phyloP scores from a whole-genome alignment of 1,140 invertebrate genomes.

The Metopolophium dirhodum region DNA sequence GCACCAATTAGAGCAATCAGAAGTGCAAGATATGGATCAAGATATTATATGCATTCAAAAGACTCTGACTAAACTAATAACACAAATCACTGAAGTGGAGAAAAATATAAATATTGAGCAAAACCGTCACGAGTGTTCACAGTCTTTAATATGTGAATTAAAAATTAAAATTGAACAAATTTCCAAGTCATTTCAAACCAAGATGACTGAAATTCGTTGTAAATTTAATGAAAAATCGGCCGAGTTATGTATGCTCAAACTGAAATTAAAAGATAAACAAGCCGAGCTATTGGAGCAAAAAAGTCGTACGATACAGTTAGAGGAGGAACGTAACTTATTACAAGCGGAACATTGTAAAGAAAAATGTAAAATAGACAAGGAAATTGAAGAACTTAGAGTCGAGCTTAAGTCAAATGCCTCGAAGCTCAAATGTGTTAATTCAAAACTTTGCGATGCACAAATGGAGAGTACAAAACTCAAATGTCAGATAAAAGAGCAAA shows the following conservation, averaged over 20 bases:
- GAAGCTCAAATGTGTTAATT: background rate
- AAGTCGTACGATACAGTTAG: background rate
- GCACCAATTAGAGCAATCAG: background rate
- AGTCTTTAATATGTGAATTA: background rate
- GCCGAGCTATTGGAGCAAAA: background rate
- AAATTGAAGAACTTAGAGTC: background rate
- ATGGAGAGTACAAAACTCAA: background rate
- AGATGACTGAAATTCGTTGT: background rate
- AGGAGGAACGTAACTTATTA: background rate
- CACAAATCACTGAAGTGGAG: background rate
- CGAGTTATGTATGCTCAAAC: background rate
- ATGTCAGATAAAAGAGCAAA: background rate
- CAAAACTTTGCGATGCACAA: constrained; percentile 9
- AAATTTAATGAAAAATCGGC: background rate
- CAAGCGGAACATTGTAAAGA: background rate
- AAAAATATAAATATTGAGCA: background rate
- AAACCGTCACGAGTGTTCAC: background rate
- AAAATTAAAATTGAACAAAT: background rate
- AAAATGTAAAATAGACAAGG: background rate
- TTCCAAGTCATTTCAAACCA: background rate
- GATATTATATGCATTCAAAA: constrained; percentile 9
- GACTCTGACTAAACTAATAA: background rate
- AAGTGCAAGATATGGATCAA: background rate
- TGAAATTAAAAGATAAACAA: constrained; percentile 3
- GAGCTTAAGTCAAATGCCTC: background rate